A percentile compares a stretch with the other conserved stretches of the same genome.
phyloP scores from a whole-genome alignment of 2,113 vertebrate species.

The Ictalurus furcatus region DNA sequence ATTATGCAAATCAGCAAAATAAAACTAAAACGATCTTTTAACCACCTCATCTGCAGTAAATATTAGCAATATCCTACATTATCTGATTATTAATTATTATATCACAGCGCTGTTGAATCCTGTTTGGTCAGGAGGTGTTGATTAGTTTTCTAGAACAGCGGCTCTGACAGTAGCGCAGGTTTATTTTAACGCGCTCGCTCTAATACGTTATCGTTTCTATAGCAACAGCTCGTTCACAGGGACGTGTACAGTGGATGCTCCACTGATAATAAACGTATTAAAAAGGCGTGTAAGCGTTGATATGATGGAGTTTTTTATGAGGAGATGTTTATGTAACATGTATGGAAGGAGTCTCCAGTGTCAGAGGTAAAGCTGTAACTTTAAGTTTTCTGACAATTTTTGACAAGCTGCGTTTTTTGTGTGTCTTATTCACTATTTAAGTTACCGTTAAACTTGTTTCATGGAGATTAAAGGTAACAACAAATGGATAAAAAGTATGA shows the following conservation, averaged over 20 bases:
- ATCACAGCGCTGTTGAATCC: neutral
- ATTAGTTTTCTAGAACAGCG: neutral
- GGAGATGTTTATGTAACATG: neutral
- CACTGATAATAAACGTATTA: neutral
- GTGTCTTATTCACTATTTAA: neutral
- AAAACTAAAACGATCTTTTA: too few relatives aligned
- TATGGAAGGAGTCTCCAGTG: neutral
- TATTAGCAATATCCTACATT: neutral
- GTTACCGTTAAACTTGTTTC: neutral
- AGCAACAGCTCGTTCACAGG: neutral
- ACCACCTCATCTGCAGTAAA: too few relatives aligned
- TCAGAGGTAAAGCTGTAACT: neutral
- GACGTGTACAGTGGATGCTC: neutral
- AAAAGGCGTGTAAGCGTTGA: neutral
- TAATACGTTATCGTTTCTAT: neutral
- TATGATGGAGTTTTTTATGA: neutral
- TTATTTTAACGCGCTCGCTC: neutral
- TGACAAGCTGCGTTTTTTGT: too few relatives aligned
- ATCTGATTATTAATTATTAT: neutral
- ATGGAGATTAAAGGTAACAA: neutral
- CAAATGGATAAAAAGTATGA: neutral
- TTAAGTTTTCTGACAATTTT: neutral
- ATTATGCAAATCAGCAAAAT: too few relatives aligned
- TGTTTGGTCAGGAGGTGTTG: neutral
- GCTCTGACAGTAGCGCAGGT: neutral